These are phyloP conservation scores for Gadus chalcogrammus DNA, from an alignment of 2,113 vertebrate species.

Conservation along the genomic window DNA sequence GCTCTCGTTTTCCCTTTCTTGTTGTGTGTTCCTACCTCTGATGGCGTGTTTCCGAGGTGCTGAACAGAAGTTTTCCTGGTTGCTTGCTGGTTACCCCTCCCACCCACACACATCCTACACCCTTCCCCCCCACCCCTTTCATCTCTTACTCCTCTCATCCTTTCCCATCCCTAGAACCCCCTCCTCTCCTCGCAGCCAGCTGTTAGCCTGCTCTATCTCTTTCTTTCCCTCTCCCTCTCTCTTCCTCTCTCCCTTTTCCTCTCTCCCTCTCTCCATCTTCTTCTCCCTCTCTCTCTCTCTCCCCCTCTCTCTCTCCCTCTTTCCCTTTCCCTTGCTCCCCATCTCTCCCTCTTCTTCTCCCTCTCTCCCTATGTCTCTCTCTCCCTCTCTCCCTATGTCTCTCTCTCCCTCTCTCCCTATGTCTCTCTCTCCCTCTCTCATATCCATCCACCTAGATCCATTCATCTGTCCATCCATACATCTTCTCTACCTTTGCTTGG, in stretches of 20 bases:
- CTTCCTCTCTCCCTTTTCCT: too few relatives aligned
- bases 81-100: slow-evolving; percentile 39
- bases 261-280: slow-evolving; percentile 11
- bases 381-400: slow-evolving; percentile 15
- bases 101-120: slow-evolving; percentile 45
- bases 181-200: slow-evolving; percentile 41
- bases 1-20: slow-evolving; percentile 27
- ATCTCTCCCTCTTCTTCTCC: slow-evolving; percentile 6
- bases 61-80: slow-evolving; percentile 46
- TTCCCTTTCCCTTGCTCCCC: background rate
- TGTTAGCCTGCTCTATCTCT: slow-evolving; percentile 37
- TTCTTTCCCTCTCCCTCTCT: too few relatives aligned
- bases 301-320: slow-evolving; percentile 5
- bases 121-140: slow-evolving; percentile 29
- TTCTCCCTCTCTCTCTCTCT: too few relatives aligned
- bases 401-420: slow-evolving; percentile 3
- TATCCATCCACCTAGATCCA: background rate
- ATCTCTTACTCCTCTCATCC: slow-evolving; percentile 4
- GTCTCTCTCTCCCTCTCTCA: background rate
- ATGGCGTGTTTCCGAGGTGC: slow-evolving; percentile 55
- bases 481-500: background rate
- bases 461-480: background rate
- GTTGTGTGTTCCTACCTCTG: slow-evolving; percentile 25
- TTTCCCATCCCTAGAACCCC: background rate
- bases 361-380: background rate